phyloP scores from a whole-genome alignment of 2,888 invertebrate genomes.

The Drosophila ezoana region DNA sequence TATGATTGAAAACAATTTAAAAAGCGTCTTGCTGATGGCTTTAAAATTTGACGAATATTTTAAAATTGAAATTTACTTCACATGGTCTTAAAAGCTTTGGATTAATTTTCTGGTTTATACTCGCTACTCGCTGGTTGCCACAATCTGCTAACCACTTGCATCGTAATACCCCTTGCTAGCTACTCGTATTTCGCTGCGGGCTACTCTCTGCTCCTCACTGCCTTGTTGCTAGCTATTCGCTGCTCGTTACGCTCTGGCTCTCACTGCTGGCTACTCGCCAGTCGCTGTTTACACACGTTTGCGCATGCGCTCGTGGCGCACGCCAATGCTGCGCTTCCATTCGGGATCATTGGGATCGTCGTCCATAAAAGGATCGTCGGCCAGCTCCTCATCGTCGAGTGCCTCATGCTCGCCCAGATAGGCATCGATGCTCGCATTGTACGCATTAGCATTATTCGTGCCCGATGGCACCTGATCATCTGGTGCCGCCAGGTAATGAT shows the following conservation, averaged over 20 bases:
- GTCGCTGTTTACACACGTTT: conserved; percentile 47
- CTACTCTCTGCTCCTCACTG: background rate
- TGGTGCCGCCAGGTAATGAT: conserved; percentile 76
- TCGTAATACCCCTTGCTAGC: background rate
- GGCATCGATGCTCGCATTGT: conserved; percentile 71
- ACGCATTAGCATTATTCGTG: conserved; percentile 41
- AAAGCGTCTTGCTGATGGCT: conserved; percentile 30
- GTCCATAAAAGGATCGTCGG: conserved; percentile 87
- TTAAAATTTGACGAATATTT: conserved; percentile 42
- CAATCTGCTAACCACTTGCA: background rate
- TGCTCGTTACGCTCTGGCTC: background rate
- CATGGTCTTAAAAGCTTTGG: conserved; percentile 47
- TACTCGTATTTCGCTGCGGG: conserved; percentile 2
- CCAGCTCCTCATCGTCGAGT: conserved; percentile 65
- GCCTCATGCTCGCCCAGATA: conserved; percentile 65
- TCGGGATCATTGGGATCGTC: conserved; percentile 95
- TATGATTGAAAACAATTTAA: conserved; percentile 63
- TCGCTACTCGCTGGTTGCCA: background rate
- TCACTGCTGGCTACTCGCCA: background rate
- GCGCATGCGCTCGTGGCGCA: conserved; percentile 58
- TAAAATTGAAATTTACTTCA: conserved; percentile 39
- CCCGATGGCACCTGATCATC: conserved; percentile 52
- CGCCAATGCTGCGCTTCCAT: conserved; percentile 86
- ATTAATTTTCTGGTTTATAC: conserved; percentile 34
- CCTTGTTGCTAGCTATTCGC: background rate